Conservation (phyloP, 2,797 vertebrate species). For the Neopelma chrysocephalum region DNA sequence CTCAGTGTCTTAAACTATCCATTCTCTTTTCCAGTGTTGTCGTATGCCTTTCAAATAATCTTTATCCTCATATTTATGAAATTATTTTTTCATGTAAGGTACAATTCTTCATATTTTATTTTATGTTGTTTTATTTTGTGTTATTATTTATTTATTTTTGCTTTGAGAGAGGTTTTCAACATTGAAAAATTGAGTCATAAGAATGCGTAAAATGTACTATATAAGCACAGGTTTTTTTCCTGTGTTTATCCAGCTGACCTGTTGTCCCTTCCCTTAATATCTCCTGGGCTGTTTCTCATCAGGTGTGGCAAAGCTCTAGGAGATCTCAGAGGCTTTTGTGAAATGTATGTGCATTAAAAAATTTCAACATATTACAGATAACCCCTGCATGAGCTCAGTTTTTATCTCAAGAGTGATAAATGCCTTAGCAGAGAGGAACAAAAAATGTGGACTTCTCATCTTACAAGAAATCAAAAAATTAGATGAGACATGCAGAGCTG, state of each 20-base stretch:
- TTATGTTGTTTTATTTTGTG: neutral
- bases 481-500: neutral
- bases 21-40: neutral
- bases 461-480: neutral
- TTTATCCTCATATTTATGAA: neutral
- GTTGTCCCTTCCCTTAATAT: neutral
- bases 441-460: neutral
- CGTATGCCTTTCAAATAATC: neutral
- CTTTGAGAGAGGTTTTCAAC: neutral
- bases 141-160: neutral
- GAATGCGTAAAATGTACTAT: neutral
- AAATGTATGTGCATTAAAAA: neutral
- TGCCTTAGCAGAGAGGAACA: neutral
- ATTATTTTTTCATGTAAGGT: neutral
- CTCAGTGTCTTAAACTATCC: neutral
- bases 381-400: neutral
- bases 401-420: neutral
- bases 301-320: neutral
- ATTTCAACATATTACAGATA: neutral
- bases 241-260: neutral
- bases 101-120: neutral
- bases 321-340: neutral
- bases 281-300: neutral
- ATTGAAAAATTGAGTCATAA: fast-evolving
- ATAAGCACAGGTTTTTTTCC: neutral